Base-by-base conservation (phyloP, 2,888 invertebrate genomes). In the Drosophila mayaguana region DNA sequence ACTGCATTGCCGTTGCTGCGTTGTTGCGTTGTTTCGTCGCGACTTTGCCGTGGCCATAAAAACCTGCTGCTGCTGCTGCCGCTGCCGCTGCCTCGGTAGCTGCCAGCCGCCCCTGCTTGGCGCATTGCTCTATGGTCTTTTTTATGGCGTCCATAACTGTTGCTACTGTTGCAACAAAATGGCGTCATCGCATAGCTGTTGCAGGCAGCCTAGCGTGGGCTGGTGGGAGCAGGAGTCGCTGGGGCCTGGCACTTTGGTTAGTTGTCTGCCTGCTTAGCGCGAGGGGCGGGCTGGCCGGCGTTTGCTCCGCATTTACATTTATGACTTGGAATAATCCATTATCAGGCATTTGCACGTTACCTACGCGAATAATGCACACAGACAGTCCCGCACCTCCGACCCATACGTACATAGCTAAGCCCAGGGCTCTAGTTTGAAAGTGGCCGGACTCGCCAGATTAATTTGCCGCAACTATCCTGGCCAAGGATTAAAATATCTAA, bases 281-380 rank as follows among this genome's bases (percentile, higher is more conserved):
- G 11, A 32, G 18, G 36, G 45, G 12, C 22, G 53, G 36, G 9
- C 1, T 42, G 28, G 3, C 28, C 53, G 20, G 55, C 32, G 14
- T 20, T 25, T 75, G 75, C 67, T 80, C 74, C 74, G 78, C 86
- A 88, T 83, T 87, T 88, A 82, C 86, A 88, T 88, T 87, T 86
- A 87, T 86, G 88, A 85, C 88, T 83, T 81, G 84, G 80, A 86
- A 87, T 87, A 87, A 87, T 87, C 86, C 86, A 87, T 87, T 87
- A 87, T 87, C 86, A 87, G 83, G 81, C 81, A 83, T 83, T 88
- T 88, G 88, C 88, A 87, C 88, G 88, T 88, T 86, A 78, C 86
- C 88, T 81, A 80, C 80, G 83, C 85, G 72, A 87, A 73, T 87
- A 87, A 87, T 86, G 72, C 87, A 75, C 68, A 53, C 69, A 72